Conservation (phyloP, 37 sponge, comb jelly and placozoan genomes). For the Mnemiopsis leidyi region DNA sequence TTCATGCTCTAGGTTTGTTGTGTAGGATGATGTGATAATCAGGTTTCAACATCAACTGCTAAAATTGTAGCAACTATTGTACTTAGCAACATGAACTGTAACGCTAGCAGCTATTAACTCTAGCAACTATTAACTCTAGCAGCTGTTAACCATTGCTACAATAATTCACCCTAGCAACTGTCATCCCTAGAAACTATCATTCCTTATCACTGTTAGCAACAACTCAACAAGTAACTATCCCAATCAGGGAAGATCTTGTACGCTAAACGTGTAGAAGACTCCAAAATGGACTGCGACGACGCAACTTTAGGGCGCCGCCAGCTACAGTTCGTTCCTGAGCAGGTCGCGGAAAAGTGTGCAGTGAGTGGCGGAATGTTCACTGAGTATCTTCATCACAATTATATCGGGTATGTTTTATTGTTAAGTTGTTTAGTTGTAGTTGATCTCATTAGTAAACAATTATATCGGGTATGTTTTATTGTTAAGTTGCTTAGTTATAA, state of each 20-base stretch:
- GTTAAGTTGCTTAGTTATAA: slow-evolving; percentile 25
- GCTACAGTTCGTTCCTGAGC: slow-evolving; percentile 44
- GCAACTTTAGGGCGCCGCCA: neutral
- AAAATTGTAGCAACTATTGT: neutral
- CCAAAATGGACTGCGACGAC: neutral
- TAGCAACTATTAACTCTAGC: too few species aligned
- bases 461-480: slow-evolving; percentile 28
- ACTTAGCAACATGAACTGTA: too few species aligned
- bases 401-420: too few species aligned
- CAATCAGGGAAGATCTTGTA: slow-evolving; percentile 3
- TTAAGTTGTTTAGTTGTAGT: too few species aligned
- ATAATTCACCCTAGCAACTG: too few species aligned
- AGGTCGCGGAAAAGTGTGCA: slow-evolving; percentile 16
- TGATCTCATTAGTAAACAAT: too few species aligned
- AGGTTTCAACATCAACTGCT: neutral
- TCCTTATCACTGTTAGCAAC: too few species aligned
- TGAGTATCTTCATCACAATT: slow-evolving; percentile 52
- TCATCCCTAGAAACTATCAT: neutral
- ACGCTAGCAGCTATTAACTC: too few species aligned
- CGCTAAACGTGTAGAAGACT: slow-evolving; percentile 19
- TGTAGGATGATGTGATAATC: too few species aligned
- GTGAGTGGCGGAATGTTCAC: neutral
- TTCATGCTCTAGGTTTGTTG: slow-evolving; percentile 37
- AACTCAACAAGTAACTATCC: neutral
- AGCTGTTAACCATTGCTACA: neutral